These are phyloP conservation scores for Andrena cerasifolii DNA, from an alignment of 1,140 invertebrate genomes.

Conservation along the genomic window DNA sequence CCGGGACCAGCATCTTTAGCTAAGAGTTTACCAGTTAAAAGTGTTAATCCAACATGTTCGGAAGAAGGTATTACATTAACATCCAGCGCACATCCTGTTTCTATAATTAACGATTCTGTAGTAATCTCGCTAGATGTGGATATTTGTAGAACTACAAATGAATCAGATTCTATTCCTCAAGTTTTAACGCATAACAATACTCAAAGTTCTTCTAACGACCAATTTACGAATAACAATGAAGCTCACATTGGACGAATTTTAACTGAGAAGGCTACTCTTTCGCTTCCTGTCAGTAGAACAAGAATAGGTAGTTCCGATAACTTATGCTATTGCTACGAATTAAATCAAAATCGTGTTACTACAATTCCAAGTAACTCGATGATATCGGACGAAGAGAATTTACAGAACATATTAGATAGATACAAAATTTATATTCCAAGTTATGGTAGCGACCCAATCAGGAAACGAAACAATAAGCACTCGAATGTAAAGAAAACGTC, in stretches of 20 bases:
- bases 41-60: constrained; percentile 79
- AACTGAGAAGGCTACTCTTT: neutral
- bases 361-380: neutral
- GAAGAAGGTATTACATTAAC: constrained; percentile 75
- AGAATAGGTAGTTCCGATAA: neutral
- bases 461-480: constrained; percentile 25
- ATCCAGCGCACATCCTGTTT: constrained; percentile 2
- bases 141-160: neutral
- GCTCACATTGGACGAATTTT: neutral
- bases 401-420: constrained; percentile 8
- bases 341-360: neutral
- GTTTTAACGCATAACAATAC: neutral
- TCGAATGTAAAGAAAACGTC: constrained; percentile 34
- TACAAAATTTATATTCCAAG: constrained; percentile 40
- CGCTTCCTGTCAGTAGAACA: neutral
- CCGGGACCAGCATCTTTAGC: constrained; percentile 82
- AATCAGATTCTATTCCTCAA: neutral
- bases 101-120: neutral
- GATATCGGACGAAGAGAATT: neutral
- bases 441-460: constrained; percentile 3
- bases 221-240: neutral
- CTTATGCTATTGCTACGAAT: neutral
- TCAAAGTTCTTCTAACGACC: neutral
- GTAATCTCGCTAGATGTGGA: neutral
- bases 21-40: constrained; percentile 84